Evolutionary conservation across 2,888 invertebrate species (phyloP).

Genomic region (Tridacna gigas): DNA sequence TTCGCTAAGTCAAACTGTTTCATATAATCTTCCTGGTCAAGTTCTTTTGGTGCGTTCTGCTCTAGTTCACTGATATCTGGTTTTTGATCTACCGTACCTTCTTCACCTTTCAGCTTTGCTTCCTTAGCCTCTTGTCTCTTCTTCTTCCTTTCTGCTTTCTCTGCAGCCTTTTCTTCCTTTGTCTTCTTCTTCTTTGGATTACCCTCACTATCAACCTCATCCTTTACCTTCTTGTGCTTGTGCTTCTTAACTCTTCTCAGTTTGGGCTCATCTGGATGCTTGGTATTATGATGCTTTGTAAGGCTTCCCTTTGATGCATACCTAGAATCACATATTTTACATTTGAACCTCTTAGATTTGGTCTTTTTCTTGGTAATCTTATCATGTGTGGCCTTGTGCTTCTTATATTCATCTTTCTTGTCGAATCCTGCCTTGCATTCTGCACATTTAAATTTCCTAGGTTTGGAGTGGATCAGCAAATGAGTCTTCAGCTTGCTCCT

Average conservation of each 20-base stretch:
- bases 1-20: slow-evolving; percentile 14
- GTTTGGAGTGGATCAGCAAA: slow-evolving; percentile 12
- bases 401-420: slow-evolving; percentile 17
- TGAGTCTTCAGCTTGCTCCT: slow-evolving; percentile 17
- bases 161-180: slow-evolving; percentile 18
- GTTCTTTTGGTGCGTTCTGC: neutral
- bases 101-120: neutral
- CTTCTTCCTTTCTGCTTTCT: slow-evolving; percentile 10
- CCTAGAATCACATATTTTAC: slow-evolving; percentile 14
- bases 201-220: neutral
- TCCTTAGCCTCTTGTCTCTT: neutral
- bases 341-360: slow-evolving; percentile 17
- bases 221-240: slow-evolving; percentile 3
- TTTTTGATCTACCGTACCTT: neutral
- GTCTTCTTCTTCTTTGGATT: slow-evolving; percentile 8
- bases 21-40: slow-evolving; percentile 22
- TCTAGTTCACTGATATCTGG: neutral
- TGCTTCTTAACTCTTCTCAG: slow-evolving; percentile 8
- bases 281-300: slow-evolving; percentile 21
- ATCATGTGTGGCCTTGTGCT: slow-evolving; percentile 12
- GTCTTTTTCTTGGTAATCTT: neutral
- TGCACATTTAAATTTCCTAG: slow-evolving; percentile 10
- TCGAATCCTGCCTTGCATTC: slow-evolving; percentile 12
- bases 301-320: slow-evolving; percentile 11
- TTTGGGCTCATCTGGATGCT: slow-evolving; percentile 12